These are phyloP conservation scores for Fragum sueziense DNA, from an alignment of 2,888 invertebrate species.

Conservation along the genomic window DNA sequence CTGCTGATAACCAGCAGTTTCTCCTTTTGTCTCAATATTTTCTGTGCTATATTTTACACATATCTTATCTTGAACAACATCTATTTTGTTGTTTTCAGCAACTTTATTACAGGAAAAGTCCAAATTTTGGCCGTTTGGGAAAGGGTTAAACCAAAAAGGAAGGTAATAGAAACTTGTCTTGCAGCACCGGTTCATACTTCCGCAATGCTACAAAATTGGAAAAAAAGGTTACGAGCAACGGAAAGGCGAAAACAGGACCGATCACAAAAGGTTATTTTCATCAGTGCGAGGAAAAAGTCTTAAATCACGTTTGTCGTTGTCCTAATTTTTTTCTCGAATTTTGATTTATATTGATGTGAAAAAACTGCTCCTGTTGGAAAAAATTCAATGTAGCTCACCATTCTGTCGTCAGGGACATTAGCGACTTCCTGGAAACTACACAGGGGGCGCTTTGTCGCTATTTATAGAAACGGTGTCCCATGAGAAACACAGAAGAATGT, in stretches of 20 bases:
- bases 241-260: not conserved
- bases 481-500: not conserved
- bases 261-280: not conserved
- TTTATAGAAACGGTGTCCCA: not conserved
- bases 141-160: too few relatives aligned
- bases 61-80: too few relatives aligned
- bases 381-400: not conserved
- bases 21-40: too few relatives aligned
- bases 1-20: too few relatives aligned
- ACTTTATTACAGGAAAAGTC: too few relatives aligned
- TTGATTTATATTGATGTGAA: constrained; percentile 4
- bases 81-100: too few relatives aligned
- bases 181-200: too few relatives aligned
- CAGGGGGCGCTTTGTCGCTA: not conserved
- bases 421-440: constrained; percentile 17
- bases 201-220: too few relatives aligned
- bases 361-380: not conserved
- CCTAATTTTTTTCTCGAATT: constrained; percentile 1
- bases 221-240: too few relatives aligned
- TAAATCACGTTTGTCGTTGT: not conserved
- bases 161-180: too few relatives aligned
- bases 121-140: too few relatives aligned
- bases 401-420: constrained; percentile 17
- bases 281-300: not conserved
- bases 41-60: too few relatives aligned